Percentiles rank a stretch among this genome's conserved stretches.
Evolutionary conservation across 2,888 invertebrate species (phyloP).

Genomic region (Rhamphomyia laevipes): DNA sequence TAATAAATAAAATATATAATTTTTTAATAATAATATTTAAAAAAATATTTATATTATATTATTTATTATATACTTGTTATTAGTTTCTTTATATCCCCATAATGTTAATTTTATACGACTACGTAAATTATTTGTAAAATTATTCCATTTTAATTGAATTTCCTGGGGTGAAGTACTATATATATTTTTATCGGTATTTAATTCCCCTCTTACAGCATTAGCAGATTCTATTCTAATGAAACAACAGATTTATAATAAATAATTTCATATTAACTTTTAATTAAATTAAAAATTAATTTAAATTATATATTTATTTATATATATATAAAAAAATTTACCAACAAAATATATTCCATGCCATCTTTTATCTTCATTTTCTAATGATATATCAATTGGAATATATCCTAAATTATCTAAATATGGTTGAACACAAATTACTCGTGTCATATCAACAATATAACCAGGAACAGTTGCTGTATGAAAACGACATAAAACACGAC

Average conservation of each 20-base stretch:
- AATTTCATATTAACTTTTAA: background rate
- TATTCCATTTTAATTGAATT: too few species aligned
- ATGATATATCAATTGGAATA: constrained; percentile 65
- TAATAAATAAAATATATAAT: background rate
- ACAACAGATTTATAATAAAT: background rate
- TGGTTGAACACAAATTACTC: constrained; percentile 77
- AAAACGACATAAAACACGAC: constrained; percentile 65
- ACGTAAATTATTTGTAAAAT: too few species aligned
- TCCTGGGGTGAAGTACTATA: background rate
- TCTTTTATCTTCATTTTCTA: constrained; percentile 62
- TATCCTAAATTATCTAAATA: constrained; percentile 70
- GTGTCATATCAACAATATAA: constrained; percentile 58
- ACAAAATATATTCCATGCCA: constrained; percentile 79
- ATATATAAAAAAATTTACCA: constrained; percentile 44
- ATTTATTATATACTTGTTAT: too few species aligned
- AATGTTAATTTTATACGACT: too few species aligned
- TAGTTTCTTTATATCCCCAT: too few species aligned
- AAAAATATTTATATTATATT: too few species aligned
- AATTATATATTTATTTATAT: background rate
- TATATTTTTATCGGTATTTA: background rate
- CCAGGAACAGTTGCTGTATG: constrained; percentile 63
- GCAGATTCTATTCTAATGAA: background rate
- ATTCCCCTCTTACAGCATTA: background rate
- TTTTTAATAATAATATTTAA: background rate
- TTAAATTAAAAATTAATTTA: background rate